Base-by-base conservation (phyloP, 1,140 invertebrate genomes). In the Lasioglossum baleicum region DNA sequence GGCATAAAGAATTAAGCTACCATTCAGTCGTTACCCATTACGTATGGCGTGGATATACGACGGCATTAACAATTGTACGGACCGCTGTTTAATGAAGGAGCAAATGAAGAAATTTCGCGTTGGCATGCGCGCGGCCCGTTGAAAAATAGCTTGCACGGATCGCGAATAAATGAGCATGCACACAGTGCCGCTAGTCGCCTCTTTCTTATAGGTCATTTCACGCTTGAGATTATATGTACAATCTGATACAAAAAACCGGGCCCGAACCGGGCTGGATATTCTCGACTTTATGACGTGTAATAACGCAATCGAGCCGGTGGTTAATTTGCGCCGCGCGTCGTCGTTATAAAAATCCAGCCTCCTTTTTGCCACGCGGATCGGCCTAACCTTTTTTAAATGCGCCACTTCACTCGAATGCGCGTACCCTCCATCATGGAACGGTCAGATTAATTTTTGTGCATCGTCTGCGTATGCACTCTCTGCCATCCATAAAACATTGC, bases 191-290 rank as follows among this genome's bases (percentile, higher is more conserved):
- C n/a, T 40, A n/a, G 44, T 10, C 56, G 69, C 56, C 69, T 70
- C 58, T 44, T 68, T 68, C 67, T 74, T 75, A 68, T 58, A 48
- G 56, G 58, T 76, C 72, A 73, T 87, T 89, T 86, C 83, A 85
- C 83, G 87, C 85, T 84, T 82, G 82, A 86, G 87, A 88, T 85
- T 88, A 78, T 82, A 11, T 48, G 44, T 3, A 75, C 61, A 64
- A 31, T 66, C 75, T 72, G 40, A 67, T 77, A 71, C 48, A 78
- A 78, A 85, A 26, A 85, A 80, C 40, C 26, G 69, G 35, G 8
- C 63, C 26, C 53, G 42, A 51, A 83, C 31, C 67, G 84, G 35
- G 82, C 89, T 90, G 89, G 84, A 80, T 83, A 88, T 82, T 83
- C 88, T 90, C 89, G 87, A 75, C 83, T 82, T 83, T 83, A 72